Conservation (phyloP, 2,113 vertebrate genomes). For the Actinemys pallida region DNA sequence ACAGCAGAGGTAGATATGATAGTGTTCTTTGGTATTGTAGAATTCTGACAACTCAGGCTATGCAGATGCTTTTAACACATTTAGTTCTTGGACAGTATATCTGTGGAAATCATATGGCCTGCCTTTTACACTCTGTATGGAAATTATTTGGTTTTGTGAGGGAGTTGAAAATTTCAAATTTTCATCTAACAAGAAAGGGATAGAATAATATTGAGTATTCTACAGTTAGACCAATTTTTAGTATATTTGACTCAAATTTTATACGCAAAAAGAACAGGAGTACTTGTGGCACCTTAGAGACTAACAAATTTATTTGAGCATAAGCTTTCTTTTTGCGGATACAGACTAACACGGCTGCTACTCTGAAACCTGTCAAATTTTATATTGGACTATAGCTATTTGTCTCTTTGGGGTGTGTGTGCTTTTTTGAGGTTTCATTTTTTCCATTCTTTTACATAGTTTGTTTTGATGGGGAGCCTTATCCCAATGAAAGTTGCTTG, state of each 20-base stretch:
- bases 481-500: not conserved
- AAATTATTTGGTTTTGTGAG: not conserved
- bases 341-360: no score
- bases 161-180: not conserved
- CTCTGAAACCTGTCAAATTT: not conserved
- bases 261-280: not conserved
- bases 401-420: not conserved
- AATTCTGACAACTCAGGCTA: not conserved
- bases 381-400: not conserved
- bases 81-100: not conserved
- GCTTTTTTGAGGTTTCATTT: not conserved
- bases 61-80: not conserved
- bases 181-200: not conserved
- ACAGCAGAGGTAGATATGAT: not conserved
- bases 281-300: no score
- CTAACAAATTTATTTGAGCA: no score
- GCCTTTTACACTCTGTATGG: not conserved
- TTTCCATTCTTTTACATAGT: not conserved
- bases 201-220: not conserved
- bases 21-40: not conserved
- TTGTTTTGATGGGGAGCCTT: not conserved
- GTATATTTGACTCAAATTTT: not conserved
- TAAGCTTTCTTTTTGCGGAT: no score
- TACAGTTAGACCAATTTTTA: not conserved
- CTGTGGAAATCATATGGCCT: not conserved